These are phyloP conservation scores for Drosophila borborema DNA, from an alignment of 2,888 invertebrate species.

Conservation along the genomic window DNA sequence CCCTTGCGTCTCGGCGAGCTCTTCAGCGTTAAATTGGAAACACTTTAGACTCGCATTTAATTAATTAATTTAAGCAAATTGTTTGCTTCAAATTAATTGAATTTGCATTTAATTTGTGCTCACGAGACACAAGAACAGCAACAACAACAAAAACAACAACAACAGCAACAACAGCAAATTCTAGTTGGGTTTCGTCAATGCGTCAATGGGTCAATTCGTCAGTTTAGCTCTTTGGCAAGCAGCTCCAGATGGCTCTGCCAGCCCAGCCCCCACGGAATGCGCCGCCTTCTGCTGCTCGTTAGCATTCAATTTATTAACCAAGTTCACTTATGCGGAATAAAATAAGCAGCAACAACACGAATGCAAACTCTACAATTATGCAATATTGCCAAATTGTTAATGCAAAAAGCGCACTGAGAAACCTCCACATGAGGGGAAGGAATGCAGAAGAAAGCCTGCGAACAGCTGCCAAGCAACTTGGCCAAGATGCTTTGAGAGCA, in stretches of 20 bases:
- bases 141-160: constrained; percentile 13
- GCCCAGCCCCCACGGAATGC: background rate
- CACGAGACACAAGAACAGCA: constrained; percentile 49
- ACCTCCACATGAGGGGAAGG: background rate
- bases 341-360: constrained; percentile 13
- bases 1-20: constrained; percentile 38
- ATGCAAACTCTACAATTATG: constrained; percentile 4
- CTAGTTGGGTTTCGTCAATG: constrained; percentile 24
- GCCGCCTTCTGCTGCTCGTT: background rate
- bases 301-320: constrained; percentile 63
- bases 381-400: constrained; percentile 35
- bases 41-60: constrained; percentile 82
- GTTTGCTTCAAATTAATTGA: constrained; percentile 84
- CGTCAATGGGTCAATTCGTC: constrained; percentile 30
- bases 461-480: background rate
- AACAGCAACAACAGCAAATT: constrained; percentile 2
- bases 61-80: constrained; percentile 84
- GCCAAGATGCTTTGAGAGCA: constrained; percentile 1
- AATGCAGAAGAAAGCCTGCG: background rate
- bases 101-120: constrained; percentile 83
- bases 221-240: constrained; percentile 37
- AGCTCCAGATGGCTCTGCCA: constrained; percentile 24
- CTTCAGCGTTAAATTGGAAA: constrained; percentile 73
- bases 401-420: constrained; percentile 8
- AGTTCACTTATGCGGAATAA: constrained; percentile 37